Evolutionary conservation across 2,113 vertebrate species (phyloP).

Genomic region (Taxidea taxus): DNA sequence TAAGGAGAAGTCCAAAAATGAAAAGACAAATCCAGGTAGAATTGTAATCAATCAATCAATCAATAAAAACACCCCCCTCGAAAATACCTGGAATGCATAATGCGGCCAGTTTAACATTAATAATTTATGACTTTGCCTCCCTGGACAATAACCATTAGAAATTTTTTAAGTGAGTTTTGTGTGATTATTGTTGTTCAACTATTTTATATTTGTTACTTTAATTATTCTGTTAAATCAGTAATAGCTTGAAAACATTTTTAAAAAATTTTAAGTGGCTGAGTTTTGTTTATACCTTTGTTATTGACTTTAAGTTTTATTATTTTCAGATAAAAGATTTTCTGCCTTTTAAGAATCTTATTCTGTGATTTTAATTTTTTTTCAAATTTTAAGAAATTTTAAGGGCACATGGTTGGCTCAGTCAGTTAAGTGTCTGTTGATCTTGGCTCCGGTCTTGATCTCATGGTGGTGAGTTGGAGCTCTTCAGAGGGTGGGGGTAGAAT

Average conservation of each 20-base stretch:
- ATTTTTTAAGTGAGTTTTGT: not conserved
- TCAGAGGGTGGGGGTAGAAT: not conserved
- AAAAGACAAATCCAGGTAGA: not conserved
- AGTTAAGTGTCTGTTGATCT: not conserved
- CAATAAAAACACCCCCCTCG: not conserved
- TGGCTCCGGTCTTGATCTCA: not conserved
- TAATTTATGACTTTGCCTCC: not conserved
- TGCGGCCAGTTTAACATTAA: not conserved
- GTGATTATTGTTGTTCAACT: not conserved
- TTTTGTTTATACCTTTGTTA: not conserved
- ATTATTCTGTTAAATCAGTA: conserved; percentile 2
- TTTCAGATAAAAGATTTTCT: not conserved
- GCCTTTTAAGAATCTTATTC: not conserved
- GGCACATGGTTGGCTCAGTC: not conserved
- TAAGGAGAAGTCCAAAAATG: not conserved
- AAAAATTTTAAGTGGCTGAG: not conserved
- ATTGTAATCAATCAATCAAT: not conserved
- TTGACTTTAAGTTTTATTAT: not conserved
- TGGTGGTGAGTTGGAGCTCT: not conserved
- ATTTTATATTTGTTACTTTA: not conserved
- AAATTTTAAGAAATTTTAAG: not conserved
- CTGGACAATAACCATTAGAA: not conserved
- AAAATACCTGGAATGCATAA: not conserved
- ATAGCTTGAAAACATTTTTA: not conserved
- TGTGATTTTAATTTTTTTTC: not conserved